phyloP scores from a whole-genome alignment of 2,888 invertebrate genomes.

The Taenaris catops region DNA sequence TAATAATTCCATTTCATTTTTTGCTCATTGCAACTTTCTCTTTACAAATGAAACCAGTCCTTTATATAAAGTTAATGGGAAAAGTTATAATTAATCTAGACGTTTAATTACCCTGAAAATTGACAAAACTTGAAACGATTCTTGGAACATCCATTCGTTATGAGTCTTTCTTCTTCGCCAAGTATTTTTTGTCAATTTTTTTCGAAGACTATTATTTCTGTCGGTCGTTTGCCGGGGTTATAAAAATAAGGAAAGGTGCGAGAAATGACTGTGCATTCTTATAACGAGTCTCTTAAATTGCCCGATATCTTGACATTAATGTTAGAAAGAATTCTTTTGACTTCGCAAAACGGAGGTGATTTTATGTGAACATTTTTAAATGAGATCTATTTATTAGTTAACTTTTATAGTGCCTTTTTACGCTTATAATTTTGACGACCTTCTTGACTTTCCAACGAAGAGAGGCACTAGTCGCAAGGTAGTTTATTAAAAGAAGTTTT shows the following conservation, averaged over 20 bases:
- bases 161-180: conserved; percentile 1
- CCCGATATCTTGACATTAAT: conserved; percentile 9
- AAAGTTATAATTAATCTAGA: conserved; percentile 9
- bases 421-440: too few species aligned
- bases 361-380: too few species aligned
- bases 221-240: conserved; percentile 4
- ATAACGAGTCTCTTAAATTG: conserved; percentile 11
- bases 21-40: too few species aligned
- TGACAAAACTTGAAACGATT: conserved; percentile 9
- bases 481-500: too few species aligned
- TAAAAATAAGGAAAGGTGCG: conserved; percentile 3
- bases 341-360: not conserved
- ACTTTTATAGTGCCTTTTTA: too few species aligned
- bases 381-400: too few species aligned
- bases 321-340: conserved; percentile 7
- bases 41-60: conserved; percentile 4
- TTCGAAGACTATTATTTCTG: conserved; percentile 2
- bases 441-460: too few species aligned
- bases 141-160: conserved; percentile 5
- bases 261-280: conserved; percentile 6
- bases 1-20: too few species aligned
- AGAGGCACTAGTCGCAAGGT: too few species aligned
- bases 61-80: conserved; percentile 5
- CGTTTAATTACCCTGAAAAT: conserved; percentile 9
- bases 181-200: conserved; percentile 2